Base-by-base conservation (phyloP, 2,888 invertebrate species). In the Sinohyriopsis cumingii region DNA sequence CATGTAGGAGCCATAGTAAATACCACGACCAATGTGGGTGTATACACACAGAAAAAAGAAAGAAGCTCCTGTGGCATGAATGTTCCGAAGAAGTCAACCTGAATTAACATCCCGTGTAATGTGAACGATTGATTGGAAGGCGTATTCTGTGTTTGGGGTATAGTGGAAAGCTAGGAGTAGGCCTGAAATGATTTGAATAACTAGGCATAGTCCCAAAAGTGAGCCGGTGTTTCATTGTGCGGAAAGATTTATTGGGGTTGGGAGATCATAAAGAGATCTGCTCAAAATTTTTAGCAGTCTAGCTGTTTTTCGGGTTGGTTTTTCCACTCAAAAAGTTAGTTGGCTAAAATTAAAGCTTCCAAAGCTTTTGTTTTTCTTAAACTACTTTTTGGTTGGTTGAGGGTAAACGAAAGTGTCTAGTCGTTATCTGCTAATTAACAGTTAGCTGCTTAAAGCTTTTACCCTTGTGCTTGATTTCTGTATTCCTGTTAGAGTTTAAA, bases 1-100 rank as follows among this genome's bases (percentile, higher is more conserved):
- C 83, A 91, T 89, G 86, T 88, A 91, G 72, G 91, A 87, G 9
- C 83, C 82, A 81, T 92, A 93, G 75, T 92, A 93, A 61, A 93
- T 91, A 76, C 93, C 93, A 90, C 94, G 94, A 0, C 93, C 93
- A 84, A 93, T 92, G 90, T 94, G 94, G 3, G 93, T 53, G 83
- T 93, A 94, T 84, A 94, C 88, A 88, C 93, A 93, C 90, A 94
- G 92, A 91, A 94, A 94, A 87, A 94, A 94, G 82, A 94, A 92
- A 55, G 93, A 94, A 2, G 94, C 94, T 62, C 94, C 94, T 88
- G 94, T 94, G 64, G 93, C 93, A 84, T 94, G 94, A 7, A 94
- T 28, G 2, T 92, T 92, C 78, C 93, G 94, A 68, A 94, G 89
- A 88, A 94, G 80, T 92, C 94, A 94, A 0, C 94, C 94, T 87